A percentile compares a stretch with the other conserved stretches of the same genome.
Evolutionary conservation across 2,888 invertebrate genomes (phyloP).

Genomic region (Rambutsinella grinnellia): DNA sequence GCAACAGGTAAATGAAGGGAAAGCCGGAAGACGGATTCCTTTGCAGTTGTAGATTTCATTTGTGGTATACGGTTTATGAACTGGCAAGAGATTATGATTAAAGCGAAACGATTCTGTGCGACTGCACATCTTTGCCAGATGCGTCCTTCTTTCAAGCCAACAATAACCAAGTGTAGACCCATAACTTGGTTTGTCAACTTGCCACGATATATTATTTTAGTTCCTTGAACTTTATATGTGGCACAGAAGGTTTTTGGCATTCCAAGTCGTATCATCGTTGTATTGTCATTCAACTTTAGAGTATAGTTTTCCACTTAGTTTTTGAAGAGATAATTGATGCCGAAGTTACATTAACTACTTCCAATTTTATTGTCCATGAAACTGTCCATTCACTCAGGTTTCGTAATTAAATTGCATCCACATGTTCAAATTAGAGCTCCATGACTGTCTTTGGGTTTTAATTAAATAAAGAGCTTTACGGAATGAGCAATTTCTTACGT

Average conservation of each 20-base stretch:
- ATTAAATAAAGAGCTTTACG: too few relatives aligned
- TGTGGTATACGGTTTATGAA: neutral
- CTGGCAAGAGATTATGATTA: neutral
- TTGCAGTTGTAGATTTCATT: neutral
- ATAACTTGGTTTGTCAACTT: slow-evolving; percentile 39
- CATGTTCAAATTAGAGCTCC: too few relatives aligned
- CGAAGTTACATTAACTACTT: too few relatives aligned
- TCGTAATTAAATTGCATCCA: too few relatives aligned
- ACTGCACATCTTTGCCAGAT: neutral
- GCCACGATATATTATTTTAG: slow-evolving; percentile 30
- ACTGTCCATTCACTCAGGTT: too few relatives aligned
- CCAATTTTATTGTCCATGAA: too few relatives aligned
- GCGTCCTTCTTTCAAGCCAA: neutral
- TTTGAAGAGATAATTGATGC: too few relatives aligned
- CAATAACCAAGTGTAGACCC: neutral
- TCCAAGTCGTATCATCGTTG: too few relatives aligned
- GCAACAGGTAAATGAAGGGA: slow-evolving; percentile 73
- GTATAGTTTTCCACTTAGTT: too few relatives aligned
- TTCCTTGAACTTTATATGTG: neutral
- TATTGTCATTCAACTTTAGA: slow-evolving; percentile 16
- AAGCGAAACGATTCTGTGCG: neutral
- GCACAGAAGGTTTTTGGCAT: slow-evolving; percentile 24
- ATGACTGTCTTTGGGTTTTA: too few relatives aligned
- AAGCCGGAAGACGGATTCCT: slow-evolving; percentile 38
- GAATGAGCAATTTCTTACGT: too few relatives aligned